Conservation (phyloP, 2,888 invertebrate genomes). For the Orthosia gothica region DNA sequence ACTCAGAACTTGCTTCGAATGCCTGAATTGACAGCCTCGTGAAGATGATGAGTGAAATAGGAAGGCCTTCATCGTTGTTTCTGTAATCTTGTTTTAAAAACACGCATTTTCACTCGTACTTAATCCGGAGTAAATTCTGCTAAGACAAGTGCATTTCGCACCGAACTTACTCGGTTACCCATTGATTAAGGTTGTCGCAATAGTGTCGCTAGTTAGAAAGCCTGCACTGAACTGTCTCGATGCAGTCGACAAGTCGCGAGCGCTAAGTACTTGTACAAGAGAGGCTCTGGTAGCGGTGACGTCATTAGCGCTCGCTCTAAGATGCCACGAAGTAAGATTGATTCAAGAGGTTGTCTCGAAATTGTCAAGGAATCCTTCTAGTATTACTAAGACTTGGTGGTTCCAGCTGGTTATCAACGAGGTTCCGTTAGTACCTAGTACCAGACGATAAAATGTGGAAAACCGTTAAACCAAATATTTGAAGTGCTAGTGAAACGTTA, state of each 20-base stretch:
- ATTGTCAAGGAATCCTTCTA: not conserved
- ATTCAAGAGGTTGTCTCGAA: conserved; percentile 11
- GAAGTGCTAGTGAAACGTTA: not conserved
- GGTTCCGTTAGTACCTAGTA: not conserved
- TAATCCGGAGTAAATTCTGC: too few relatives aligned
- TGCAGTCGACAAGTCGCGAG: conserved; percentile 40
- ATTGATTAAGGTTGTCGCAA: conserved; percentile 13
- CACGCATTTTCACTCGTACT: too few relatives aligned
- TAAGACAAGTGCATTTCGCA: not conserved
- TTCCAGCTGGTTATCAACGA: not conserved
- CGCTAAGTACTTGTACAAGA: conserved; percentile 43
- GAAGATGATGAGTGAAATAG: too few relatives aligned
- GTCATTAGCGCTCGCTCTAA: conserved; percentile 57
- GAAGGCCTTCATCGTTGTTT: not conserved
- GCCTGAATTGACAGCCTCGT: too few relatives aligned
- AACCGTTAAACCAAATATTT: not conserved
- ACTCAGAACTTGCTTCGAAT: too few relatives aligned
- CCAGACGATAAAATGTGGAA: too few relatives aligned
- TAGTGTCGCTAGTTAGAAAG: not conserved
- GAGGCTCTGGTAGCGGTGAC: conserved; percentile 41
- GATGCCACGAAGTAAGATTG: not conserved
- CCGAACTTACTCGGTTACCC: not conserved
- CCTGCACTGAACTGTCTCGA: not conserved
- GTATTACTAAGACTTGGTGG: not conserved
- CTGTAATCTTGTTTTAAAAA: not conserved